These are phyloP conservation scores for Dromas ardeola DNA, from an alignment of 2,113 vertebrate genomes.

Conservation along the genomic window DNA sequence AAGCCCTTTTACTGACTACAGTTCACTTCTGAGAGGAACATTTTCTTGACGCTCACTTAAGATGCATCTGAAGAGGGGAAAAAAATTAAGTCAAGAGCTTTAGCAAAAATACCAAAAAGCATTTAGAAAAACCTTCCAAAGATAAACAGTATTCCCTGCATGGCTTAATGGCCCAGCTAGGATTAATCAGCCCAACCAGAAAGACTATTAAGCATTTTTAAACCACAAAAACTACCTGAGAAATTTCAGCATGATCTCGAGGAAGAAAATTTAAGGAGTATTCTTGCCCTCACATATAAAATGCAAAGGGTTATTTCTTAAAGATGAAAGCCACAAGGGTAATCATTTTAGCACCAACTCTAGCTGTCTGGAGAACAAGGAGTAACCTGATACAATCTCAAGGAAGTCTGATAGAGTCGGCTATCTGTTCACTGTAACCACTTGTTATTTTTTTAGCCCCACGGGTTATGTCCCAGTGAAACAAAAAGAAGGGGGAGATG, in stretches of 20 bases:
- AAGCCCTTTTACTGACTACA: neutral
- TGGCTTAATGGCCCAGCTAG: neutral
- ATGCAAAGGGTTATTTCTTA: neutral
- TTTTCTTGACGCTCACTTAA: neutral
- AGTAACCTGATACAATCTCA: neutral
- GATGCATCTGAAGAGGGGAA: neutral
- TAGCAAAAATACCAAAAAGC: neutral
- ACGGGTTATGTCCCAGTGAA: neutral
- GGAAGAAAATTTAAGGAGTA: neutral
- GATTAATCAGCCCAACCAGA: neutral
- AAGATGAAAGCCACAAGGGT: neutral
- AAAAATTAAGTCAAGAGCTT: neutral
- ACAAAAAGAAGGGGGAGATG: neutral
- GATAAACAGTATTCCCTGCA: neutral
- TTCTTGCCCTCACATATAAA: neutral
- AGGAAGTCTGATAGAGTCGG: neutral
- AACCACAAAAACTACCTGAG: neutral
- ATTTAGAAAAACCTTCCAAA: neutral
- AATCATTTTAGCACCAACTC: neutral
- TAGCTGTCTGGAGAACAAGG: neutral
- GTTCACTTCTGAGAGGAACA: neutral
- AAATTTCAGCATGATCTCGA: neutral
- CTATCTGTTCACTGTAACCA: neutral
- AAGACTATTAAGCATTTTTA: neutral
- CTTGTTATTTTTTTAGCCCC: neutral